Evolutionary conservation across 2,797 vertebrate species (phyloP).

Genomic region (Parambassis ranga): DNA sequence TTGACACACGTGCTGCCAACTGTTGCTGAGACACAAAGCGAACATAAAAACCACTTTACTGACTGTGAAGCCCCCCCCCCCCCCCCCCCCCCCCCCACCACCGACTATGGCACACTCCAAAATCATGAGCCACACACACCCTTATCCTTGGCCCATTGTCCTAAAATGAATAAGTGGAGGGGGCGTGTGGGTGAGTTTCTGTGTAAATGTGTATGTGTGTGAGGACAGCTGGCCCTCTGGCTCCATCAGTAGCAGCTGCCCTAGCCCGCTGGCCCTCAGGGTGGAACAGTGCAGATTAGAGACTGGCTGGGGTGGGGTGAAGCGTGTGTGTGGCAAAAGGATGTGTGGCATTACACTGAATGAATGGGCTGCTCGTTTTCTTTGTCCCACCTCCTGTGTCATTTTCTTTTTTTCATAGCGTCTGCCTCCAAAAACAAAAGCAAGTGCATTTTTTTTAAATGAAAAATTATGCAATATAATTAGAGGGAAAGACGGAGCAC

Average conservation of each 20-base stretch:
- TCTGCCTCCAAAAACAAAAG: conserved; percentile 17
- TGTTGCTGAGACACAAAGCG: conserved; percentile 86
- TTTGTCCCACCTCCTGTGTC: conserved; percentile 43
- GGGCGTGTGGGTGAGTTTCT: conserved; percentile 42
- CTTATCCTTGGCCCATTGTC: conserved; percentile 70
- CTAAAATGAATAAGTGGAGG: conserved; percentile 75
- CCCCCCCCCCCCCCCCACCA: conserved; percentile 64
- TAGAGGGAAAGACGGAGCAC: not conserved
- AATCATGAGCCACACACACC: conserved; percentile 63
- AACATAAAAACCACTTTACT: conserved; percentile 78
- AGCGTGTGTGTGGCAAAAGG: conserved; percentile 54
- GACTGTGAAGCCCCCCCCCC: conserved; percentile 66
- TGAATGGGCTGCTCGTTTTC: conserved; percentile 51
- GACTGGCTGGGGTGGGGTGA: conserved; percentile 55
- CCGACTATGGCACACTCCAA: conserved; percentile 72
- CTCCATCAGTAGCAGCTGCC: conserved; percentile 93
- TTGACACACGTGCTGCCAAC: conserved; percentile 90
- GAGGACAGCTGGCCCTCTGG: conserved; percentile 90
- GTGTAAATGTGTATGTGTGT: conserved; percentile 43
- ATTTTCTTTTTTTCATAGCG: conserved; percentile 36
- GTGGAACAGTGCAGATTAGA: conserved; percentile 77
- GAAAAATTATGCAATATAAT: conserved; percentile 28
- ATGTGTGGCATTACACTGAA: conserved; percentile 74
- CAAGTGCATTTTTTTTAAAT: conserved; percentile 2
- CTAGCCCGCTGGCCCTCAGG: conserved; percentile 76